Evolutionary conservation across 2,113 vertebrate species (phyloP).

Genomic region (Hystrix cristata): DNA sequence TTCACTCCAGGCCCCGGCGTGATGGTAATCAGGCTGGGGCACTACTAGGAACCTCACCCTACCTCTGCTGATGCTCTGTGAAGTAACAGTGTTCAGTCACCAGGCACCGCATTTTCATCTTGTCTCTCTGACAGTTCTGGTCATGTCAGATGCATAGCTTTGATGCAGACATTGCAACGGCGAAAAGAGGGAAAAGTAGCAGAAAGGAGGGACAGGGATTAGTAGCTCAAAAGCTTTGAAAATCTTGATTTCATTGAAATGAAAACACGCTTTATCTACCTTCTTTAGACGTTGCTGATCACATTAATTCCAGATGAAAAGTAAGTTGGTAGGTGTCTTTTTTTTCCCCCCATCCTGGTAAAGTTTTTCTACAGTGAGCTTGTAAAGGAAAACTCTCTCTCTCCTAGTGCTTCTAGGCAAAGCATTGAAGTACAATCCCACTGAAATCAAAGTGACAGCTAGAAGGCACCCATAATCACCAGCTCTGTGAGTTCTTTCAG

Average conservation of each 20-base stretch:
- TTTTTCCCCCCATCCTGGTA: neutral
- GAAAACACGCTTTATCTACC: slow-evolving; percentile 66
- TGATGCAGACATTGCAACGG: slow-evolving; percentile 59
- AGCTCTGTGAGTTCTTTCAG: slow-evolving; percentile 57
- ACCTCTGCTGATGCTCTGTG: neutral
- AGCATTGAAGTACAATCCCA: slow-evolving; percentile 74
- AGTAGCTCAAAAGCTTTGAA: slow-evolving; percentile 77
- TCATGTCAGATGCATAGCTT: slow-evolving; percentile 73
- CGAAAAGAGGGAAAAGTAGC: slow-evolving; percentile 48
- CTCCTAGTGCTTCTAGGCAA: slow-evolving; percentile 67
- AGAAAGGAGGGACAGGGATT: slow-evolving; percentile 56
- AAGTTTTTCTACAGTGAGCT: slow-evolving; percentile 74
- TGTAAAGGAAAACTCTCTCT: slow-evolving; percentile 74
- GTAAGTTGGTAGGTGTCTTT: slow-evolving; percentile 64
- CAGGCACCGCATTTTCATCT: slow-evolving; percentile 45
- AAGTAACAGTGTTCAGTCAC: neutral
- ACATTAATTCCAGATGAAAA: slow-evolving; percentile 79
- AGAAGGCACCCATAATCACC: slow-evolving; percentile 63
- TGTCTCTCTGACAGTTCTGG: slow-evolving; percentile 66
- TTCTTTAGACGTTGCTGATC: slow-evolving; percentile 74
- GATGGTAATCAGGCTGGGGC: neutral
- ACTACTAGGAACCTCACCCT: neutral
- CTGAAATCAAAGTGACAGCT: slow-evolving; percentile 67
- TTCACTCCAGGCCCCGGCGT: slow-evolving; percentile 51
- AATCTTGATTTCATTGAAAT: slow-evolving; percentile 79